Evolutionary conservation across 2,797 vertebrate genomes (phyloP).

Genomic region (Allobates femoralis): DNA sequence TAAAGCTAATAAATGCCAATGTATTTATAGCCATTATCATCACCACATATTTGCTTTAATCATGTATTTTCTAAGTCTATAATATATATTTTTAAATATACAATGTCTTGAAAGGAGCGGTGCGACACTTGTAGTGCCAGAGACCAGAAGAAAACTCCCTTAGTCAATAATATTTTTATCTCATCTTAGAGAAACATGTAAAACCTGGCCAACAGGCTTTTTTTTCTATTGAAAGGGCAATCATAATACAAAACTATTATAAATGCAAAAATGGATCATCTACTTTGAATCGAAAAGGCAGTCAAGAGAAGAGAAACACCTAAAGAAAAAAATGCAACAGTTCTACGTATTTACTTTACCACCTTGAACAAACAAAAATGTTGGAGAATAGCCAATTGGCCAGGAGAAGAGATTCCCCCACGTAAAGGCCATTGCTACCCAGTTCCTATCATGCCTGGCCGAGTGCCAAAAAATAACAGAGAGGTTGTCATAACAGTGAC

Average conservation of each 20-base stretch:
- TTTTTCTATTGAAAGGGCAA: background rate
- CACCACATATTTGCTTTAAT: background rate
- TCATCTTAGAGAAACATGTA: conserved; percentile 17
- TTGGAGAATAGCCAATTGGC: background rate
- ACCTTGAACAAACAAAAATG: background rate
- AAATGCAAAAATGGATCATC: background rate
- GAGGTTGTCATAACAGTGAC: too few relatives aligned
- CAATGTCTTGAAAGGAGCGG: background rate
- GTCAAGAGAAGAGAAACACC: background rate
- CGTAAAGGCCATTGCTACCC: too few relatives aligned
- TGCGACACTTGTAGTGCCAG: background rate
- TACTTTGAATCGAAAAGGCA: background rate
- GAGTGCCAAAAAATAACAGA: too few relatives aligned
- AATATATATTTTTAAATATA: background rate
- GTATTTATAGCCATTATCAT: background rate
- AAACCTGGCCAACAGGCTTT: conserved; percentile 11
- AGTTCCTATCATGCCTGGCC: too few relatives aligned
- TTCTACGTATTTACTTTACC: background rate
- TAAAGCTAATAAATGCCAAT: background rate
- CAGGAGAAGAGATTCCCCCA: too few relatives aligned
- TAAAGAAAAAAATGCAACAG: background rate
- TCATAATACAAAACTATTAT: background rate
- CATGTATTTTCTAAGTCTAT: background rate
- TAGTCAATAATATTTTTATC: background rate
- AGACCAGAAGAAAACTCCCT: background rate